These are phyloP conservation scores for Hyposmocoma kahamanoa DNA, from an alignment of 1,140 invertebrate species.

Conservation along the genomic window DNA sequence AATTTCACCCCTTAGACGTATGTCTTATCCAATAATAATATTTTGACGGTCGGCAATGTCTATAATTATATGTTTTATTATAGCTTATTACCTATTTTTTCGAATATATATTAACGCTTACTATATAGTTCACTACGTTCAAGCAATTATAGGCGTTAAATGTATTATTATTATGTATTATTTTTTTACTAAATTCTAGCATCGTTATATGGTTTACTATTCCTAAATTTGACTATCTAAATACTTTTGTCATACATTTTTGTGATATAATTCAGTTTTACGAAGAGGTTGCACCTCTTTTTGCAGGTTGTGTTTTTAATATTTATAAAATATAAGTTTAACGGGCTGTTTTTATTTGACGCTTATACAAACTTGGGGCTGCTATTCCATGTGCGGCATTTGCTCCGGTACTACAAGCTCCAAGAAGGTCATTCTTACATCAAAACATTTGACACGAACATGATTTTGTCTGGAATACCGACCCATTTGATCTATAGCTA, in stretches of 20 bases:
- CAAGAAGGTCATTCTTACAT: too few relatives aligned
- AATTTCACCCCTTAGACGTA: not conserved
- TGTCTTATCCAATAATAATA: not conserved
- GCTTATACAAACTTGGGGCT: too few relatives aligned
- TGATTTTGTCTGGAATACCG: too few relatives aligned
- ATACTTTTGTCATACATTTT: conserved; percentile 32
- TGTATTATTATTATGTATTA: too few relatives aligned
- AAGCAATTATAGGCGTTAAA: conserved; percentile 55
- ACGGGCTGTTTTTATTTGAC: not conserved
- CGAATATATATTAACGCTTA: conserved; percentile 44
- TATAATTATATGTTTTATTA: conserved; percentile 8
- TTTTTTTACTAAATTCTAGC: conserved; percentile 37
- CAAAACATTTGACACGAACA: too few relatives aligned
- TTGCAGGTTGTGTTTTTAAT: conserved; percentile 16
- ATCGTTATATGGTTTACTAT: conserved; percentile 38
- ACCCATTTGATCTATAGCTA: too few relatives aligned
- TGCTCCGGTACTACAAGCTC: too few relatives aligned
- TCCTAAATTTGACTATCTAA: conserved; percentile 58
- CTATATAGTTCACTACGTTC: conserved; percentile 30
- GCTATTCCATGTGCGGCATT: too few relatives aligned
- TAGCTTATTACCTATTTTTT: conserved; percentile 28
- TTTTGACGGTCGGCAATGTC: conserved; percentile 29
- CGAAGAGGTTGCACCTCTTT: conserved; percentile 33
- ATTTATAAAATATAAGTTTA: conserved; percentile 1
- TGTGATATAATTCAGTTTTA: conserved; percentile 33